These are phyloP conservation scores for Ephestia elutella DNA, from an alignment of 1,140 invertebrate genomes.

Conservation along the genomic window DNA sequence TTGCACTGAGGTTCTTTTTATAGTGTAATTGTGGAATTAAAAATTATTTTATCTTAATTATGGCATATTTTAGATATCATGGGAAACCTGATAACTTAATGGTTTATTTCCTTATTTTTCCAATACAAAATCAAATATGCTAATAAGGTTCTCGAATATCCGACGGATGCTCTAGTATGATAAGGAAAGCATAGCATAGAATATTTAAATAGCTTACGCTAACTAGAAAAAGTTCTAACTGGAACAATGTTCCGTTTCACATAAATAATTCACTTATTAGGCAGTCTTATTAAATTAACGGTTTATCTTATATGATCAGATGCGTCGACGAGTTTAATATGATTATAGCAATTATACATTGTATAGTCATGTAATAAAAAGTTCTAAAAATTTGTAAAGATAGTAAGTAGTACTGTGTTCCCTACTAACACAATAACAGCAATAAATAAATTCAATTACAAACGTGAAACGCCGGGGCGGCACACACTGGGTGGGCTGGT, in stretches of 20 bases:
- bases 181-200: background rate
- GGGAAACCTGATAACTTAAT: background rate
- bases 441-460: slow-evolving; percentile 64
- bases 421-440: slow-evolving; percentile 36
- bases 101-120: background rate
- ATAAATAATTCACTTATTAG: slow-evolving; percentile 9
- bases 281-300: background rate
- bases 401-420: slow-evolving; percentile 31
- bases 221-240: slow-evolving; percentile 1
- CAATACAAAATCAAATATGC: background rate
- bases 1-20: too few species aligned
- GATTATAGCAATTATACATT: slow-evolving; percentile 32
- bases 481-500: slow-evolving; percentile 55
- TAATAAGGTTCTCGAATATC: slow-evolving; percentile 1
- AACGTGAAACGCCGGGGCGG: slow-evolving; percentile 20
- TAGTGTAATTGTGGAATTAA: too few species aligned
- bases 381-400: slow-evolving; percentile 48
- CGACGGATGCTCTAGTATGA: background rate
- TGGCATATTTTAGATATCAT: too few species aligned
- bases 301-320: background rate
- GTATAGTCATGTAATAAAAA: too few species aligned
- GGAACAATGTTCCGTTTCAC: background rate
- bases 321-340: slow-evolving; percentile 29
- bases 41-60: too few species aligned
- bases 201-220: background rate